Evolutionary conservation across 2,888 invertebrate species (phyloP).

Genomic region (Xiphydria camelus): DNA sequence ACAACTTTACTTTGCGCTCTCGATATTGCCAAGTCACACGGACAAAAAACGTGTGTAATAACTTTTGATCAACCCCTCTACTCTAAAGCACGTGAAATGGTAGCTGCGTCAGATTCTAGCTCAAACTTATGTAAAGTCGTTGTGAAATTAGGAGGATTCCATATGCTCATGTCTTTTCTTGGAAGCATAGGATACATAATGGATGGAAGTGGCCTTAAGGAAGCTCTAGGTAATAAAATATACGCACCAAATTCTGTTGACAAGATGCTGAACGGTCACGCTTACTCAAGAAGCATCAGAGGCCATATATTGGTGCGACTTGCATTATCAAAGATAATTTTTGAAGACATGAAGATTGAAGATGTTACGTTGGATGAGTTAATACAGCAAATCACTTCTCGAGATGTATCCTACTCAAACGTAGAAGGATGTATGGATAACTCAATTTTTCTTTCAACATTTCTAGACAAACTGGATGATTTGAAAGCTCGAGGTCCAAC

Average conservation of each 20-base stretch:
- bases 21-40: slow-evolving; percentile 27
- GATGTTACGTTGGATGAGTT: slow-evolving; percentile 27
- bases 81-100: too few relatives aligned
- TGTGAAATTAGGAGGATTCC: slow-evolving; percentile 23
- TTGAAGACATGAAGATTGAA: slow-evolving; percentile 36
- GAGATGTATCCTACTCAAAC: slow-evolving; percentile 27
- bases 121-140: slow-evolving; percentile 35
- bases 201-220: slow-evolving; percentile 11
- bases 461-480: slow-evolving; percentile 25
- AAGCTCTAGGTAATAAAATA: slow-evolving; percentile 4
- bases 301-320: slow-evolving; percentile 41
- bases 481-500: too few relatives aligned
- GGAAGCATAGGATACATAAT: slow-evolving; percentile 10
- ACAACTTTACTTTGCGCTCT: slow-evolving; percentile 26
- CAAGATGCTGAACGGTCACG: slow-evolving; percentile 26
- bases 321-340: slow-evolving; percentile 34
- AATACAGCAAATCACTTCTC: slow-evolving; percentile 34
- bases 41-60: slow-evolving; percentile 27
- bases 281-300: slow-evolving; percentile 44
- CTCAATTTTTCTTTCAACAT: slow-evolving; percentile 7
- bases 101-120: not conserved
- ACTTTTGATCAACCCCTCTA: too few relatives aligned
- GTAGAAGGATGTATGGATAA: slow-evolving; percentile 26
- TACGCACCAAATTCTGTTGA: slow-evolving; percentile 11
- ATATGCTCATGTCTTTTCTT: slow-evolving; percentile 8